These are phyloP conservation scores for Zapornia atra DNA, from an alignment of 2,113 vertebrate genomes.

Conservation along the genomic window DNA sequence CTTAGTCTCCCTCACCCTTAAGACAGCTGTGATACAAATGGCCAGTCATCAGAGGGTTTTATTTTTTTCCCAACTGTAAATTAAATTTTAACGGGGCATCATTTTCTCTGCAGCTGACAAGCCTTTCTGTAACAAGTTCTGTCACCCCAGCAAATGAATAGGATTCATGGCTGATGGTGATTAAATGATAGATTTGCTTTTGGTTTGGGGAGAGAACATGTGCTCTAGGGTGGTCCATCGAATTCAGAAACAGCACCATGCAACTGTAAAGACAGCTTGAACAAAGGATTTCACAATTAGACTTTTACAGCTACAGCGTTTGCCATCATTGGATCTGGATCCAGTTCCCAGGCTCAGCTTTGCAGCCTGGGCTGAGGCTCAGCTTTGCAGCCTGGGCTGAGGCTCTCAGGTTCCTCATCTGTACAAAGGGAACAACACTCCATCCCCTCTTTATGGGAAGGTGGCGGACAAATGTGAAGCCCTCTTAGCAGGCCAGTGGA, in stretches of 20 bases:
- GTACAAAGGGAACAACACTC: background rate
- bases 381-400: background rate
- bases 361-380: background rate
- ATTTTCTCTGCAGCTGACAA: background rate
- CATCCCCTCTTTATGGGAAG: background rate
- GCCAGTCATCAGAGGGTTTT: background rate
- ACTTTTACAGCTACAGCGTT: background rate
- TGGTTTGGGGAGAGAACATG: background rate
- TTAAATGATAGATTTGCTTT: background rate
- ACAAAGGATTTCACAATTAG: slow-evolving; percentile 52
- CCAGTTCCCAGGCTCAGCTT: background rate
- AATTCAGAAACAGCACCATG: background rate
- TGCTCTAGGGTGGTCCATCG: background rate
- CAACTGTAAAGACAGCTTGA: background rate
- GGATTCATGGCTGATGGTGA: background rate
- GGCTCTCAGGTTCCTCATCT: background rate
- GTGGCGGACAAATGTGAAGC: background rate
- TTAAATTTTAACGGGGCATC: background rate
- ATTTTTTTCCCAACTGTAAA: background rate
- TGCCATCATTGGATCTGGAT: background rate
- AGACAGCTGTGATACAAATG: slow-evolving; percentile 11
- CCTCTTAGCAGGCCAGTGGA: background rate
- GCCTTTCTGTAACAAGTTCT: background rate
- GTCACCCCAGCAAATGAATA: background rate
- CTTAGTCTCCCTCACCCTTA: background rate